Conservation (phyloP, 2,888 invertebrate genomes). For the Lithophane semibrunnea region DNA sequence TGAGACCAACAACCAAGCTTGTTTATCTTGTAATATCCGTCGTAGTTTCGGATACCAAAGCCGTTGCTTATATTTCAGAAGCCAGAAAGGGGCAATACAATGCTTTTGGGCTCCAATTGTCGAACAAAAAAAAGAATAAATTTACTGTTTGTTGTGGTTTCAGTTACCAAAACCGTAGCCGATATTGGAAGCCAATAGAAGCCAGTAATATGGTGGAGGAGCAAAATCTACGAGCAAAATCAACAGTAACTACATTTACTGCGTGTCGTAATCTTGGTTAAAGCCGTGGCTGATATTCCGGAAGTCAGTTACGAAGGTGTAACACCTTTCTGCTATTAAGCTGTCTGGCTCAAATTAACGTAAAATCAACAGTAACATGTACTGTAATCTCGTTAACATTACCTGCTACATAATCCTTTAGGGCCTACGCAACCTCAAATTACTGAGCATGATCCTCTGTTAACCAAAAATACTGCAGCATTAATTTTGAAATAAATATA, state of each 20-base stretch:
- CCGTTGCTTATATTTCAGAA: neutral
- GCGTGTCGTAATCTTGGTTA: neutral
- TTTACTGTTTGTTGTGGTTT: neutral
- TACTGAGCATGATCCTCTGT: too few species aligned
- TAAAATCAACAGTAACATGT: neutral
- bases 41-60: conserved; percentile 10
- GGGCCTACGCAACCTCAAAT: too few species aligned
- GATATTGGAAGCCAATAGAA: too few species aligned
- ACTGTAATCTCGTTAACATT: neutral
- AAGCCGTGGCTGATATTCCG: neutral
- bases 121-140: neutral
- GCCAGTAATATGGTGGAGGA: too few species aligned
- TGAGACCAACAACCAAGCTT: conserved; percentile 6
- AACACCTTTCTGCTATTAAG: neutral
- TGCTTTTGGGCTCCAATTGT: neutral
- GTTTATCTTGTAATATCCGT: conserved; percentile 19
- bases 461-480: too few species aligned
- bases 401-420: neutral
- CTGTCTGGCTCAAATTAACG: neutral
- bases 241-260: neutral
- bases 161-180: neutral
- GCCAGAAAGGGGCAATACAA: neutral
- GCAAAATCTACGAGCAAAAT: neutral
- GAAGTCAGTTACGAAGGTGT: neutral
- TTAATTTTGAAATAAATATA: too few species aligned